Conservation (phyloP, 2,113 vertebrate species). For the Accipiter cooperii region DNA sequence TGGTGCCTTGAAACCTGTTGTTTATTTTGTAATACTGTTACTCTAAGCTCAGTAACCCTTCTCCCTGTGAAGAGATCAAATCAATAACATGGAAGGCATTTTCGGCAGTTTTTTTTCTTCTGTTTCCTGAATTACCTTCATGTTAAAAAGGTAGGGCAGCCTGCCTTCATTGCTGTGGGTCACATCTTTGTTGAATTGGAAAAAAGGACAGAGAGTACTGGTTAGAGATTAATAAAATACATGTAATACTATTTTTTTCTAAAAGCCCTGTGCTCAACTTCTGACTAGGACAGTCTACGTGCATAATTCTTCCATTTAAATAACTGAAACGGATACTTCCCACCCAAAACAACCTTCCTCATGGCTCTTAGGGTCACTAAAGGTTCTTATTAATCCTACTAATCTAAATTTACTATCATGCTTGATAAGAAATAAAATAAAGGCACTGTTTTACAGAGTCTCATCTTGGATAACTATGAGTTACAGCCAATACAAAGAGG, state of each 20-base stretch:
- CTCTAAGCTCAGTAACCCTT: not conserved
- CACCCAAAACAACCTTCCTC: not conserved
- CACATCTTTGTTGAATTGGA: not conserved
- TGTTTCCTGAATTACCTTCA: not conserved
- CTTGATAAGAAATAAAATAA: not conserved
- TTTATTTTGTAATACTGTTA: not conserved
- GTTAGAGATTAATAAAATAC: not conserved
- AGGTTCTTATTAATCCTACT: not conserved
- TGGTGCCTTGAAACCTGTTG: not conserved
- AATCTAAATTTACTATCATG: not conserved
- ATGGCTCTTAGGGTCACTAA: not conserved
- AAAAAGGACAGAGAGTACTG: not conserved
- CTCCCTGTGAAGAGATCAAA: not conserved
- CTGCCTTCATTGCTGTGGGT: not conserved
- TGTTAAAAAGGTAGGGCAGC: not conserved
- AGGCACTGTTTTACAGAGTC: not conserved
- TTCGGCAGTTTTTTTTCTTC: not conserved
- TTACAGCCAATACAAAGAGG: not conserved
- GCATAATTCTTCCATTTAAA: not conserved
- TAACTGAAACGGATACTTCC: not conserved
- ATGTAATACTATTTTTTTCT: not conserved
- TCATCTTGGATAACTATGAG: not conserved
- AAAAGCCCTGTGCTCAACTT: not conserved
- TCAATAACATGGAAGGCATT: not conserved
- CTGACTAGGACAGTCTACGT: not conserved